A percentile compares a stretch with the other conserved stretches of the same genome.
These are phyloP conservation scores for Desmophyllum pertusum DNA, from an alignment of 92 coral and sea anemone species.

Conservation along the genomic window DNA sequence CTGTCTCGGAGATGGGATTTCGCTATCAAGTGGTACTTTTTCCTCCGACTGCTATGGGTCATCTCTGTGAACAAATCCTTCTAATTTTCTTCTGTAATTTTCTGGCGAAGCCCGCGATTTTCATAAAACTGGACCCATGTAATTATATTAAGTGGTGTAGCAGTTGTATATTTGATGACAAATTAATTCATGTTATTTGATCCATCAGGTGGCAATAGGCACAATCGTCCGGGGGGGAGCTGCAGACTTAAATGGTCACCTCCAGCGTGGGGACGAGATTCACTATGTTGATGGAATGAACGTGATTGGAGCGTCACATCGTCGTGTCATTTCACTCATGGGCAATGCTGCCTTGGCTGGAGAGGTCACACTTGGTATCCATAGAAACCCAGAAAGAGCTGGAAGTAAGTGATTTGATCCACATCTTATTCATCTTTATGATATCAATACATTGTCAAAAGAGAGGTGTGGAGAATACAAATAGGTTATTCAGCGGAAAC, in stretches of 20 bases:
- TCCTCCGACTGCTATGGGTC: no score
- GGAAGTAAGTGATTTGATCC: conserved; percentile 77
- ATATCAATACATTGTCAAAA: neutral
- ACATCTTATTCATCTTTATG: neutral
- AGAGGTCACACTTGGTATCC: conserved; percentile 77
- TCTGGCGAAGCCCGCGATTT: no score
- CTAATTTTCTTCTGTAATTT: no score
- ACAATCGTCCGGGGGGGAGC: conserved; percentile 93
- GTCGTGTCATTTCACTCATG: conserved; percentile 92
- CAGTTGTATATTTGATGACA: neutral
- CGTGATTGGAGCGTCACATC: conserved; percentile 87
- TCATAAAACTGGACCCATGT: no score
- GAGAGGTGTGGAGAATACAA: neutral
- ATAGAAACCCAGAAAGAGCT: conserved; percentile 69
- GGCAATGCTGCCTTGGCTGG: conserved; percentile 84
- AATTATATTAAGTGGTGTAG: neutral
- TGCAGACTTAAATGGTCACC: conserved; percentile 80
- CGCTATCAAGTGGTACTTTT: no score
- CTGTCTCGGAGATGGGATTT: no score
- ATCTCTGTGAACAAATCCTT: no score
- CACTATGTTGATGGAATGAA: conserved; percentile 80
- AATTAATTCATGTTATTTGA: no score
- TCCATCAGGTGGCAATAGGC: conserved; percentile 84
- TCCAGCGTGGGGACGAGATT: conserved; percentile 89
- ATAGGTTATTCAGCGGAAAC: no score